phyloP scores from a whole-genome alignment of 2,797 vertebrate genomes.

The Sebastes aleutianus region DNA sequence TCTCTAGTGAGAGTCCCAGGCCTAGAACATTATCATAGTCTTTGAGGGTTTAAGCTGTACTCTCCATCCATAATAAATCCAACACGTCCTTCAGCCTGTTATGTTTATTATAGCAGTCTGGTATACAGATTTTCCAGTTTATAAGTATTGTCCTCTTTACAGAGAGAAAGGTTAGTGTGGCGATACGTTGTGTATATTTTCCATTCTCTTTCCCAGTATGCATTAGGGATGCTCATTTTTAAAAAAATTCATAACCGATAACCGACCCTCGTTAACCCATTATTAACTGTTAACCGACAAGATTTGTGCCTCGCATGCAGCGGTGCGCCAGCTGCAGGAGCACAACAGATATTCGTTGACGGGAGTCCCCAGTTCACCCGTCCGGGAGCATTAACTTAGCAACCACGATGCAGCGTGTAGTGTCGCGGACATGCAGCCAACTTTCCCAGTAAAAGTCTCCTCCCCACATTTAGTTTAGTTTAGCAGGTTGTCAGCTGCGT shows the following conservation, averaged over 20 bases:
- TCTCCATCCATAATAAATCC: neutral
- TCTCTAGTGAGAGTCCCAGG: neutral
- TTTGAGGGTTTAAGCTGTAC: neutral
- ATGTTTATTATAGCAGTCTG: neutral
- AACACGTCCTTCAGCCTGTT: neutral
- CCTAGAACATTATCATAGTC: neutral
- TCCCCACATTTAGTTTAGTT: no score
- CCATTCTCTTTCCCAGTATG: neutral
- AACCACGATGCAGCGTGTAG: no score
- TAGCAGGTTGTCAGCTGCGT: no score
- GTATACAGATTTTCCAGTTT: neutral
- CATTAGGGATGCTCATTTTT: neutral
- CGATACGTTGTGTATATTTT: neutral
- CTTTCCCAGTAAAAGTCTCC: no score
- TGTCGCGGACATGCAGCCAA: no score
- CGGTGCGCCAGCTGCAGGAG: accelerated
- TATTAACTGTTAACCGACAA: no score
- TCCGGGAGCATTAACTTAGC: no score
- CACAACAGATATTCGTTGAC: no score
- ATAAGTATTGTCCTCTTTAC: neutral
- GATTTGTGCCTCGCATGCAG: no score
- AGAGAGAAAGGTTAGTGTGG: neutral
- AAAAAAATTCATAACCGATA: accelerated
- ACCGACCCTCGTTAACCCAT: no score
- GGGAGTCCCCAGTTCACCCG: no score